Evolutionary conservation across 2,888 invertebrate genomes (phyloP), one percentile per base, ranked within the genome.

Genomic region (Agrotis segetum): DNA sequence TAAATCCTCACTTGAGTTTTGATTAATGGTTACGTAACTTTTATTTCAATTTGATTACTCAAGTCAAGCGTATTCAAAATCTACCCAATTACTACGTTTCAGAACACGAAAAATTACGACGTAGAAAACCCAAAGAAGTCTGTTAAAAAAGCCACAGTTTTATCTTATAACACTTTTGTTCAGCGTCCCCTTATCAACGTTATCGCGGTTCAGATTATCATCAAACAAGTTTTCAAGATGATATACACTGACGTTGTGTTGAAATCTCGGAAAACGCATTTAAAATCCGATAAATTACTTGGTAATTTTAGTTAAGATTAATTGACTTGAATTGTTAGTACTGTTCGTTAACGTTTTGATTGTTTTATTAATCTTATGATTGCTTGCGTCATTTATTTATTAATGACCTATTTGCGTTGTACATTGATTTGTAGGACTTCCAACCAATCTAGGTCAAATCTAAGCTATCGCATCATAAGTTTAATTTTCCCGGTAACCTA

Each of bases 121-220:
- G 34, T 66, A 53, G 7, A 71, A 62, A 64, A 16, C 58, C 16
- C 16, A 40, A 40, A 40, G 40, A 40, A 40, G 40, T 40, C 40
- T 1, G 11, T 40, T 11, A 40, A 71, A 49, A 68, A 68, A 2
- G 44, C 46, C 29, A 44, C 19, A 50, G 50, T 58, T 59, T 78
- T 65, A 67, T 74, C 66, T 55, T n/a, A 63, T n/a, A 63, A 34
- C 4, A 24, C 1, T 46, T 56, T 79, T 53, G 21, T 60, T 68
- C 46, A 53, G 11, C 40, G 24, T 61, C 46, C 3, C 40, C 29
- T 67, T 71, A 71, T 81, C 64, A 64, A 50, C 58, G 69, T 82
- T 86, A 83, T 82, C 87, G 74, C 62, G 52, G 50, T 59, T 61
- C 46, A 77, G 81, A 74, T 82, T 61, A 50, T 58, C 29, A 68